phyloP scores from a whole-genome alignment of 1,140 invertebrate genomes.

The Heliothis virescens region DNA sequence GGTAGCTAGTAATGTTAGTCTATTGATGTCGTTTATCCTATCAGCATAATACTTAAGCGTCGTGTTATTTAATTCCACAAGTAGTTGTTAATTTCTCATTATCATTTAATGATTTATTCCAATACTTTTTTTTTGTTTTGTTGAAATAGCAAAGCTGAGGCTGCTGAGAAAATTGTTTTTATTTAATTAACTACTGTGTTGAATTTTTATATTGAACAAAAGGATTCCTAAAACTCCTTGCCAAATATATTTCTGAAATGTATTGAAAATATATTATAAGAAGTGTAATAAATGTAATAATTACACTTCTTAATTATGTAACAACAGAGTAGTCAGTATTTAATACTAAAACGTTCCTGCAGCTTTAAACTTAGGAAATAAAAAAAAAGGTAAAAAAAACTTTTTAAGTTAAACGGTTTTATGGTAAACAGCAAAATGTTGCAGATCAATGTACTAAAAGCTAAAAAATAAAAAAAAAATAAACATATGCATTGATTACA shows the following conservation, averaged over 20 bases:
- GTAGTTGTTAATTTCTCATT: conserved; percentile 24
- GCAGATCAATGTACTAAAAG: too few species aligned
- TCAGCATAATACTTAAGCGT: conserved; percentile 28
- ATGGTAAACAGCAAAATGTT: too few species aligned
- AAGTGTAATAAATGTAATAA: conserved; percentile 1
- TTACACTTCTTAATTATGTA: neutral
- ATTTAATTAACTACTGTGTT: neutral
- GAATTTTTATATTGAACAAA: neutral
- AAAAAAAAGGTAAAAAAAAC: too few species aligned
- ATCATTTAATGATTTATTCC: conserved; percentile 28
- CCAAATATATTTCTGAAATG: conserved; percentile 26
- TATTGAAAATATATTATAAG: neutral
- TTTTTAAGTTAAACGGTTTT: too few species aligned
- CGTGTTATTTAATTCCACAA: conserved; percentile 33
- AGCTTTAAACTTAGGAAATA: conserved; percentile 18
- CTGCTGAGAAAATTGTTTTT: neutral
- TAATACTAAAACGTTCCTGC: conserved; percentile 29
- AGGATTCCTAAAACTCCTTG: conserved; percentile 3
- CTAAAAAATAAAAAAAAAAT: too few species aligned
- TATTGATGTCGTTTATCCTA: conserved; percentile 10
- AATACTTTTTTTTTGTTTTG: neutral
- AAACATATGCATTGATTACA: too few species aligned
- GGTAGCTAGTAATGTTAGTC: neutral
- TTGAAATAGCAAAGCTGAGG: conserved; percentile 1
- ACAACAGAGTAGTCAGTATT: conserved; percentile 34